Base-by-base conservation (phyloP, 2,113 vertebrate species). In the Australoheros scitulus region DNA sequence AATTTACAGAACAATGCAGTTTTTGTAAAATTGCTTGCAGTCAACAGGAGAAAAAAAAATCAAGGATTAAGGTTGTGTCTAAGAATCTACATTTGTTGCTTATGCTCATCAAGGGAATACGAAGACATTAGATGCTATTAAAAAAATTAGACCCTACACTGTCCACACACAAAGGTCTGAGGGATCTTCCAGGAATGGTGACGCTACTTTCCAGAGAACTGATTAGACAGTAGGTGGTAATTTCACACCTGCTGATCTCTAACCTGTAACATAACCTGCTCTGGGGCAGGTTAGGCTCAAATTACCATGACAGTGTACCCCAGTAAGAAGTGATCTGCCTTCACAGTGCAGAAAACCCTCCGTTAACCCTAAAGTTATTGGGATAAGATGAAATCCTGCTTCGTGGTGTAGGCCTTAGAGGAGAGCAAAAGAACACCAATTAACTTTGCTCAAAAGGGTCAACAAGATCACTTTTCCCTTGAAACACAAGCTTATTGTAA, bases 391-490 rank as follows among this genome's bases (percentile, higher is more conserved):
- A 26, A 65, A 65, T 65, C 22, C n/a, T 3, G 38, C 63, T 65
- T 18, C 0, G 1, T 43, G 24, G 63, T 47, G 38, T 0, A 26
- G 38, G 14, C 14, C 14, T 47, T 68, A 47, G 38, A 68, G 47
- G 41, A 70, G n/a, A 2, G 22, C 22, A 47, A 18, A 15, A 18
- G 22, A 68, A 10, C 41, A 24, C 22, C 63, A 68, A 6, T 18
- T 14, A 26, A 26, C 38, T n/a, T 68, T 47, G n/a, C 63, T 65
- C 17, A 24, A 43, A 24, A 24, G 38, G 63, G 43, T 24, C 10
- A 7, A 0, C 38, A 68, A 11, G 0, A 50, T 50, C 0, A 20
- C 50, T 18, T 38, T 70, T 20, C 0, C 15, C 4, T 14, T 4
- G 43, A 15, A 5, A 2, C 5, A 5, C 11, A 15, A 47, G 43